These are phyloP conservation scores for Torymus tubicola DNA, from an alignment of 2,888 invertebrate genomes.

Conservation along the genomic window DNA sequence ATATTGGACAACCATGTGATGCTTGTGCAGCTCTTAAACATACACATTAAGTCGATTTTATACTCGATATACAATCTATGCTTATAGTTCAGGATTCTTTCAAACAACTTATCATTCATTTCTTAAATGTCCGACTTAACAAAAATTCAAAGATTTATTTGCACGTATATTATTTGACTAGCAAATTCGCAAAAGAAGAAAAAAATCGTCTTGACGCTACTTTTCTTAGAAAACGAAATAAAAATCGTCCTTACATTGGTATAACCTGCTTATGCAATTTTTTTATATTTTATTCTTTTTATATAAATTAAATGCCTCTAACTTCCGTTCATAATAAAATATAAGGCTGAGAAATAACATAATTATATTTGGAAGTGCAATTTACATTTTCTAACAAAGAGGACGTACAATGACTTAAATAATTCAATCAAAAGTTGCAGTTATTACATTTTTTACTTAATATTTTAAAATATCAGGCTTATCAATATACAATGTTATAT, in stretches of 20 bases:
- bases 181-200: conserved; percentile 46
- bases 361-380: no score
- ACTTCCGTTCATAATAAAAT: no score
- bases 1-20: conserved; percentile 54
- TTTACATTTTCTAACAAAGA: no score
- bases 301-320: no score
- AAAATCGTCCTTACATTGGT: conserved; percentile 25
- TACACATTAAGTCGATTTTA: conserved; percentile 40
- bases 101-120: conserved; percentile 37
- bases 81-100: conserved; percentile 38
- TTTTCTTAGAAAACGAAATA: conserved; percentile 24
- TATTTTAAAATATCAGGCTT: no score
- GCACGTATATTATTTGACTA: conserved; percentile 49
- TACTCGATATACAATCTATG: conserved; percentile 27
- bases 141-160: conserved; percentile 40
- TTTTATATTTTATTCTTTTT: background rate
- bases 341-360: no score
- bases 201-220: conserved; percentile 16
- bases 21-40: conserved; percentile 54
- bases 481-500: no score
- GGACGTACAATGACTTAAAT: no score
- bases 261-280: background rate
- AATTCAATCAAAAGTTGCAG: no score
- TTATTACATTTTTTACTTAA: no score
- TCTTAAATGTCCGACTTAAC: conserved; percentile 21